Conservation (phyloP, 2,888 invertebrate species). For the Clostera curtula region DNA sequence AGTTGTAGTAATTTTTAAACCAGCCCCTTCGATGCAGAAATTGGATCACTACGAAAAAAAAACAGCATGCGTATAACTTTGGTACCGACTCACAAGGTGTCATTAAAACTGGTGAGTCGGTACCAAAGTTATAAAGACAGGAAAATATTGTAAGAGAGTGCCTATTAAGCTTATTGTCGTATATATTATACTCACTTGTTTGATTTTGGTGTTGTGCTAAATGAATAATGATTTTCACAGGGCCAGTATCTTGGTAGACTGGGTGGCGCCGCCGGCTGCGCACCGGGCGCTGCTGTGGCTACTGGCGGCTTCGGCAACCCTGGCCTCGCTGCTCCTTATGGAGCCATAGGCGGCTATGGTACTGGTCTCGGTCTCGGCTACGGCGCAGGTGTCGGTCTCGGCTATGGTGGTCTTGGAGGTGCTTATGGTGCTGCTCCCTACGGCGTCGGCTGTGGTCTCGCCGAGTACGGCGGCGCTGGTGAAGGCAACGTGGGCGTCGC, state of each 20-base stretch:
- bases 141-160: no score
- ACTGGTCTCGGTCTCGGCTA: conserved; percentile 1
- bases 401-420: conserved; percentile 1
- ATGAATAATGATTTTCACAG: conserved; percentile 3
- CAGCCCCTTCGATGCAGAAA: no score
- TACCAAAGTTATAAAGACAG: no score
- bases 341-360: conserved; percentile 2
- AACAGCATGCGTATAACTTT: no score
- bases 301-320: conserved; percentile 2
- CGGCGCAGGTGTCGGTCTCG: conserved; percentile 6
- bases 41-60: no score
- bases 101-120: no score
- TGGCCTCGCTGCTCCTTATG: neutral
- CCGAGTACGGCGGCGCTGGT: conserved; percentile 25
- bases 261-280: conserved; percentile 1
- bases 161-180: no score
- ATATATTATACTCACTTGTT: neutral
- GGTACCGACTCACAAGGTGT: no score
- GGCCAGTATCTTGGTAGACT: conserved; percentile 7
- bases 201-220: no score
- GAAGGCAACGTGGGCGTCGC: conserved; percentile 28
- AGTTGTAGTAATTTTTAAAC: no score
- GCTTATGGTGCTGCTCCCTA: conserved; percentile 6
- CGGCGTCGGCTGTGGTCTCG: conserved; percentile 8
- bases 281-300: conserved; percentile 1